phyloP scores from a whole-genome alignment of 2,113 vertebrate species.

The Bambusicola thoracicus region DNA sequence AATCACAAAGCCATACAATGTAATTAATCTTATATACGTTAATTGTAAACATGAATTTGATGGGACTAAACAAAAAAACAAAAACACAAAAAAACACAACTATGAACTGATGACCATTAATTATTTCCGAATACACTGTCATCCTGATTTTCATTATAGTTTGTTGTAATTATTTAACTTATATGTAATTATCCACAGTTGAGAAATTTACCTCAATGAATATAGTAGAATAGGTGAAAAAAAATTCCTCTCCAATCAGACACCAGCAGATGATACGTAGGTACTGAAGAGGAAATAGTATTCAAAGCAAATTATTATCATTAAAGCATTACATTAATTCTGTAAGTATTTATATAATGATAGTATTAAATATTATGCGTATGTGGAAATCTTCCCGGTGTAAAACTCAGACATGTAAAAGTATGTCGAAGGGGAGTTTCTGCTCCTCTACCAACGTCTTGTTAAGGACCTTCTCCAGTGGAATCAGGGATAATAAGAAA shows the following conservation, averaged over 20 bases:
- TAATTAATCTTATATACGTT: background rate
- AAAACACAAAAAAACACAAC: background rate
- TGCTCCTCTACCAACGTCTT: background rate
- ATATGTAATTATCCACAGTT: background rate
- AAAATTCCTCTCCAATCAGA: background rate
- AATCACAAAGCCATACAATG: background rate
- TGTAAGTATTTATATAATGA: background rate
- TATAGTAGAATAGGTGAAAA: background rate
- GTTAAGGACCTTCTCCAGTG: background rate
- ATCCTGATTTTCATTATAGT: background rate
- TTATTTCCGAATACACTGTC: background rate
- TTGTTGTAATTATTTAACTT: background rate
- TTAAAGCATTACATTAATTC: background rate
- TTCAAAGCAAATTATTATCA: background rate
- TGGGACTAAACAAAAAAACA: background rate
- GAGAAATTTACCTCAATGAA: background rate
- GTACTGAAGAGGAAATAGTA: background rate
- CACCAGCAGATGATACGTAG: background rate
- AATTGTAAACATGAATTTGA: background rate
- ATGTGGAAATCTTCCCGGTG: background rate
- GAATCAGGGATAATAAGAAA: background rate
- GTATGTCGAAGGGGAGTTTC: background rate
- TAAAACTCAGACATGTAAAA: background rate
- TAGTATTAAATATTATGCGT: background rate
- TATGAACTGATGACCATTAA: background rate